Evolutionary conservation across 2,113 vertebrate genomes (phyloP), one percentile per base, ranked within the genome.

Genomic region (Planiliza haematocheilus): DNA sequence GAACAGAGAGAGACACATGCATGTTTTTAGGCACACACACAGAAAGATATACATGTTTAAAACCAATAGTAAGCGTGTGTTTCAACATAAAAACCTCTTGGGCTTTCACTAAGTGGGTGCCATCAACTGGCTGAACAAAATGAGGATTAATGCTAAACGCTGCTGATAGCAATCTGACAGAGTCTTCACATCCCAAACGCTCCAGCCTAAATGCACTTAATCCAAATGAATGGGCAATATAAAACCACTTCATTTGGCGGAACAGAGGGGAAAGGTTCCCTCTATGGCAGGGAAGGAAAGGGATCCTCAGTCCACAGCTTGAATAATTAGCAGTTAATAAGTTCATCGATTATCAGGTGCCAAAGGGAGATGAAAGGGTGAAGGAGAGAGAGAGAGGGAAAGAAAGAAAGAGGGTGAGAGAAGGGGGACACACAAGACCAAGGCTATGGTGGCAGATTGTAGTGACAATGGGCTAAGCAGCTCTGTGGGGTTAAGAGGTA

Each of bases 271-370:
- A 70, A 79, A 58, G 60, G 70, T 55, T 75, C 78, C 76, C 51
- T 18, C 64, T 76, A 67, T 18, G 53, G 20, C 17, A 72, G 43
- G 56, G 56, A 62, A 49, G 72, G 66, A 68, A 81, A 84, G 62
- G 80, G 65, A 88, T 81, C 89, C 93, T 93, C 90, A 77, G 64
- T 80, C 85, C 88, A 77, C 85, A 92, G 94, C 92, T 94, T 91
- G 95, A 96, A 96, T 97, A 96, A 98, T 97, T 96, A 96, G 88
- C 86, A 79, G 81, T 88, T 90, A 94, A 93, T 93, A 93, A 88
- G 89, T 92, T 91, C 86, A 91, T 93, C 60, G 92, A 97, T 95
- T 95, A 95, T 95, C 94, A 92, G 94, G 93, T 94, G 93, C 93
- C 94, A 95, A 94, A 58, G 67, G 71, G 84, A 86, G 87, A 88